Conservation (phyloP, 2,113 vertebrate genomes). For the Astur gentilis region DNA sequence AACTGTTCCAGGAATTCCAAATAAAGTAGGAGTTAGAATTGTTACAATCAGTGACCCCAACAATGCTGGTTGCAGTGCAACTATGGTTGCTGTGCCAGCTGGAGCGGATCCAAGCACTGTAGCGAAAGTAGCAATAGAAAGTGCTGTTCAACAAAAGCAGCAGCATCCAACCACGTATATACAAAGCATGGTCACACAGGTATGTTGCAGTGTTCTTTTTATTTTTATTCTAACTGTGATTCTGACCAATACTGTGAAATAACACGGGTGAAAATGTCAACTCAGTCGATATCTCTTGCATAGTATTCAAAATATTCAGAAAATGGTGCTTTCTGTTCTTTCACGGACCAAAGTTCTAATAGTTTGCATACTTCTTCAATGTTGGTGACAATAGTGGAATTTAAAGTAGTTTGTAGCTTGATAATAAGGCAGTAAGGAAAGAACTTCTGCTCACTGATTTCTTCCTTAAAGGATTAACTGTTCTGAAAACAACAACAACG, state of each 20-base stretch:
- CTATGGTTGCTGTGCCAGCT: conserved; percentile 98
- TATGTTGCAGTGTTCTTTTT: conserved; percentile 72
- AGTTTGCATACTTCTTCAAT: neutral
- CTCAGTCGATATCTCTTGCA: neutral
- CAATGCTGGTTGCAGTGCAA: conserved; percentile 95
- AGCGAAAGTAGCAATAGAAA: conserved; percentile 99
- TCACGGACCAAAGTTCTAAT: neutral
- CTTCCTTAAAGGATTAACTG: neutral
- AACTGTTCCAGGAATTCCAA: conserved; percentile 88
- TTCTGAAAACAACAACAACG: neutral
- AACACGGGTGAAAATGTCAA: neutral
- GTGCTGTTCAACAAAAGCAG: conserved; percentile 94
- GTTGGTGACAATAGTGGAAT: neutral
- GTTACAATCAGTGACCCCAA: conserved; percentile 99
- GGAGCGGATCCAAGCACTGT: conserved; percentile 98
- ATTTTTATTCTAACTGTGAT: conserved; percentile 5
- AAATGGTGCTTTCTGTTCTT: neutral
- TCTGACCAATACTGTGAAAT: neutral
- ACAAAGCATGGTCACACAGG: conserved; percentile 83
- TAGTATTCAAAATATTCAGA: neutral
- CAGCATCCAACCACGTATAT: conserved; percentile 82
- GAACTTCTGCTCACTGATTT: neutral
- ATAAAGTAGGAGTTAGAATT: conserved; percentile 97
- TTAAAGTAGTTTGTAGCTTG: neutral
- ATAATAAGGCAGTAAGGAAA: neutral